These are phyloP conservation scores for Nemopilema nomurai DNA, from an alignment of 30 jellyfish, hydroid and myxozoan species.

Conservation along the genomic window DNA sequence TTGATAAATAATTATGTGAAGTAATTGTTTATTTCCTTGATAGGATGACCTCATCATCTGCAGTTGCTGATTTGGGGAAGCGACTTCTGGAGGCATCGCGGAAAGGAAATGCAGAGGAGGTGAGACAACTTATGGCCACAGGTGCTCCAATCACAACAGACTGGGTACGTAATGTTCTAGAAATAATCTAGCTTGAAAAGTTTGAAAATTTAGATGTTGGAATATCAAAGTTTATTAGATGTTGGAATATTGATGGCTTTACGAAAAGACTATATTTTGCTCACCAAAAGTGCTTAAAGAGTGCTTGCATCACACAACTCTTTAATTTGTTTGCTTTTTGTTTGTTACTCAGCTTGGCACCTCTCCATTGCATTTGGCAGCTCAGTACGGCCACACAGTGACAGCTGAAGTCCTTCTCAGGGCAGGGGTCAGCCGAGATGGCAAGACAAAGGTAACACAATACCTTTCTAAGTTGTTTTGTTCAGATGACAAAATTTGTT, in stretches of 20 bases:
- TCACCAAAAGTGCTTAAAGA: too few relatives aligned
- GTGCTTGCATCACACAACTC: too few relatives aligned
- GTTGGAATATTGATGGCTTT: too few relatives aligned
- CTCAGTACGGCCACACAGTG: conserved; percentile 88
- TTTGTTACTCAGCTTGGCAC: conserved; percentile 93
- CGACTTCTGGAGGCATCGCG: conserved; percentile 93
- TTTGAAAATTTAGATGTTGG: too few relatives aligned
- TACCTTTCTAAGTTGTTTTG: too few relatives aligned
- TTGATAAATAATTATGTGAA: background rate
- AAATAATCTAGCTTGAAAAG: too few relatives aligned
- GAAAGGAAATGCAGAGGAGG: conserved; percentile 84
- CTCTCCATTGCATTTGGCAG: conserved; percentile 92
- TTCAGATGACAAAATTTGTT: too few relatives aligned
- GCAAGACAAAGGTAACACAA: conserved; percentile 77
- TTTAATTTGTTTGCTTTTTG: background rate
- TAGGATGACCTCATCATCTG: conserved; percentile 46
- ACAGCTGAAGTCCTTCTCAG: conserved; percentile 84
- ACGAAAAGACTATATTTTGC: too few relatives aligned
- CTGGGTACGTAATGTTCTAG: conserved; percentile 91
- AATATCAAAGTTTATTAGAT: too few relatives aligned
- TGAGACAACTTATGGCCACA: conserved; percentile 78
- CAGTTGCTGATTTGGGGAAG: conserved; percentile 86
- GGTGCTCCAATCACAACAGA: conserved; percentile 98
- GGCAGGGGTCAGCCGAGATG: conserved; percentile 92
- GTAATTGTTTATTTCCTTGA: background rate